A percentile compares a stretch with the other conserved stretches of the same genome.
These are phyloP conservation scores for Sylvia atricapilla DNA, from an alignment of 2,113 vertebrate genomes.

Conservation along the genomic window DNA sequence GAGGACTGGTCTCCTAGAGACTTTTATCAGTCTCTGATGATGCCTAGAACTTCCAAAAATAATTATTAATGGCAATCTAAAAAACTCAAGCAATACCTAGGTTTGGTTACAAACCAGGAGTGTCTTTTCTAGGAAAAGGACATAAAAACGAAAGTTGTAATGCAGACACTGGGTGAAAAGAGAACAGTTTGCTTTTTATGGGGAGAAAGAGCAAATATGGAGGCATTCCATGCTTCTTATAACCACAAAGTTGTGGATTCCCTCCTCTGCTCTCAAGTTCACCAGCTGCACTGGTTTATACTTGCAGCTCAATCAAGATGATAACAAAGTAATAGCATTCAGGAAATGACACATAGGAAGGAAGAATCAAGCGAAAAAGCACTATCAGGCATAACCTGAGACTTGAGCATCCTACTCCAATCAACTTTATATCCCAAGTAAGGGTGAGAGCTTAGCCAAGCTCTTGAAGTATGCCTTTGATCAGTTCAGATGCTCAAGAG, in stretches of 20 bases:
- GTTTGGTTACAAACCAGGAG: not conserved
- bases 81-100: not conserved
- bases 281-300: not conserved
- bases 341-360: not conserved
- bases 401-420: not conserved
- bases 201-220: not conserved
- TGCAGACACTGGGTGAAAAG: not conserved
- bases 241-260: not conserved
- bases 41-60: not conserved
- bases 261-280: not conserved
- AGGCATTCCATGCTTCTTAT: not conserved
- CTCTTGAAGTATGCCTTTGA: constrained; percentile 15
- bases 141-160: not conserved
- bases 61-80: not conserved
- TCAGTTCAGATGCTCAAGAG: not conserved
- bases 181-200: not conserved
- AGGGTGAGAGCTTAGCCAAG: not conserved
- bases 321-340: not conserved
- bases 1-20: not conserved
- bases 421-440: not conserved
- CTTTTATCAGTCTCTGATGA: not conserved
- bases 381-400: constrained; percentile 3
- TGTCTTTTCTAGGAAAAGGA: not conserved
- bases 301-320: not conserved
- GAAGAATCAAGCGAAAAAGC: not conserved